Percentiles rank a stretch among this genome's conserved stretches.
Conservation (phyloP, 1,140 invertebrate genomes). For the Tachypleus tridentatus region DNA sequence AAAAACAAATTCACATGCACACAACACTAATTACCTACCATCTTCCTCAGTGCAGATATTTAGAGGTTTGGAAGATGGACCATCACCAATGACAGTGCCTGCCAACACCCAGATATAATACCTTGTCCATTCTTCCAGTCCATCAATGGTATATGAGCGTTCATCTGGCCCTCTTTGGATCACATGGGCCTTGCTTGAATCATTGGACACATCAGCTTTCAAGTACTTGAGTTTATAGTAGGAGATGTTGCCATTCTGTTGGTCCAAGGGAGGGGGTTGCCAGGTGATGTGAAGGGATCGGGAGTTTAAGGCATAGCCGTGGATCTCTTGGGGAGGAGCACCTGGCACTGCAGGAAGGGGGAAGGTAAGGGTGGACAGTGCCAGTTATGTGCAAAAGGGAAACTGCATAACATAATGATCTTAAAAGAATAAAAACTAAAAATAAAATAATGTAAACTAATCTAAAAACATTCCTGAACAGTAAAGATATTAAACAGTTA, state of each 20-base stretch:
- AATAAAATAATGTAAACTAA: too few relatives aligned
- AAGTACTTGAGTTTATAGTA: constrained; percentile 82
- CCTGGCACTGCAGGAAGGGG: constrained; percentile 60
- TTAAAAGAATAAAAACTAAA: too few relatives aligned
- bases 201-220: constrained; percentile 11
- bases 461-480: too few relatives aligned
- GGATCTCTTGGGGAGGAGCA: constrained; percentile 88
- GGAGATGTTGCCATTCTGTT: constrained; percentile 78
- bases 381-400: too few relatives aligned
- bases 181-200: constrained; percentile 53
- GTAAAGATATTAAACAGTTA: too few relatives aligned
- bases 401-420: too few relatives aligned
- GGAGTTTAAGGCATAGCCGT: constrained; percentile 68
- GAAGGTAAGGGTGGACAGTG: constrained; percentile 4
- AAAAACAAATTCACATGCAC: too few relatives aligned
- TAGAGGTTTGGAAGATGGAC: constrained; percentile 65
- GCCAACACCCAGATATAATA: constrained; percentile 92
- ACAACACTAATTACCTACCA: constrained; percentile 60
- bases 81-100: constrained; percentile 84
- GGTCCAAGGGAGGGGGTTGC: constrained; percentile 72
- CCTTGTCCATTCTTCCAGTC: constrained; percentile 85
- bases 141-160: constrained; percentile 64
- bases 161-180: constrained; percentile 48
- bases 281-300: constrained; percentile 77
- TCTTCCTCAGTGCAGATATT: constrained; percentile 90